Conservation (phyloP, 2,113 vertebrate species). For the Albula glossodonta region DNA sequence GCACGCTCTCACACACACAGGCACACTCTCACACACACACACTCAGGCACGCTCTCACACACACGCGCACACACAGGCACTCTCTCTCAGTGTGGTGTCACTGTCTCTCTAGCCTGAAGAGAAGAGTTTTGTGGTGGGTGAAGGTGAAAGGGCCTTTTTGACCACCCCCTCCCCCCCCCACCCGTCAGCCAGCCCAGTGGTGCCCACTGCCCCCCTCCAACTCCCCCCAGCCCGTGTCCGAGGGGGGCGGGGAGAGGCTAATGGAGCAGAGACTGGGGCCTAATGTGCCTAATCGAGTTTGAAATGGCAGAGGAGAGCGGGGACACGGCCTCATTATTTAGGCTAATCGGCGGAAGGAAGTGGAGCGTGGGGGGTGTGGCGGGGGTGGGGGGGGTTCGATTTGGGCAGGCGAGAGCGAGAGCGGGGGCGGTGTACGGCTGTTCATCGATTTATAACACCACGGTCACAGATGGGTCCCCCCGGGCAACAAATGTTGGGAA, state of each 20-base stretch:
- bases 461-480: not conserved
- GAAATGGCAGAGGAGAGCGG: not conserved
- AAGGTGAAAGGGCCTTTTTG: not conserved
- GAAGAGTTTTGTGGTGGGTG: not conserved
- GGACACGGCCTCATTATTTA: not conserved
- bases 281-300: conserved; percentile 5
- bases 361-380: not conserved
- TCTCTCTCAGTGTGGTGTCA: no score
- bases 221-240: no score
- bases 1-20: no score
- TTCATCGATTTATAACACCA: not conserved
- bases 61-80: no score
- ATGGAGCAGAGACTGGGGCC: not conserved
- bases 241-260: not conserved
- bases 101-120: no score
- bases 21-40: no score
- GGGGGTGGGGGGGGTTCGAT: not conserved
- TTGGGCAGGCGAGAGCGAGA: no score
- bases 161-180: not conserved
- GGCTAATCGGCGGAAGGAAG: not conserved
- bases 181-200: not conserved
- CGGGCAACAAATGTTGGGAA: not conserved
- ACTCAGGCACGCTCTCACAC: no score
- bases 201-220: not conserved
- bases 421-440: not conserved